These are phyloP conservation scores for Pagrus major DNA, from an alignment of 2,113 vertebrate genomes.

Conservation along the genomic window DNA sequence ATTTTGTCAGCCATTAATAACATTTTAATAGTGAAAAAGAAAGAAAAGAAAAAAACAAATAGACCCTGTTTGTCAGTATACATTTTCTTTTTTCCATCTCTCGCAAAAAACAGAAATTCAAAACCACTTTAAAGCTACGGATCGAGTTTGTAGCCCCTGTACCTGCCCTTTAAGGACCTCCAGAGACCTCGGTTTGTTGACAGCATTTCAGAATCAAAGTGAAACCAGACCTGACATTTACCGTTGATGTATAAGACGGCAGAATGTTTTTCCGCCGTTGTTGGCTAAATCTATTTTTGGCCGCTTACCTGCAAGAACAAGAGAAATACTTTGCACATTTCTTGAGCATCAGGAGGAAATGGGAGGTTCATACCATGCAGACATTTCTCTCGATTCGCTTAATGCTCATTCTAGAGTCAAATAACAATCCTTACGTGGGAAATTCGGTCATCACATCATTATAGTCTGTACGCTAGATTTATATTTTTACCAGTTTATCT, in stretches of 20 bases:
- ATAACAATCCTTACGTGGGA: background rate
- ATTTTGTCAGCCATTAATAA: too few species aligned
- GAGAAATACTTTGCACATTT: background rate
- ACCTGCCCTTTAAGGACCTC: background rate
- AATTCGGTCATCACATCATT: background rate
- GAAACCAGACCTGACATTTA: background rate
- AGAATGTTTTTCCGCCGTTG: background rate
- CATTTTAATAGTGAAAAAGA: too few species aligned
- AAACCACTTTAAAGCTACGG: background rate
- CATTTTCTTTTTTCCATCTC: too few species aligned
- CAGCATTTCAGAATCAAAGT: background rate
- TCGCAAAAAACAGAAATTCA: too few species aligned
- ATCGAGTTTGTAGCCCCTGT: background rate
- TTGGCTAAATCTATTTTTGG: background rate
- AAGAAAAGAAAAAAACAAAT: too few species aligned
- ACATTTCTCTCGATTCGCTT: background rate
- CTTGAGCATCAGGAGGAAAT: background rate
- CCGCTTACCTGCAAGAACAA: background rate
- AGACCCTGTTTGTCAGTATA: too few species aligned
- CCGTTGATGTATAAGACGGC: background rate
- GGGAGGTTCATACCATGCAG: too few species aligned
- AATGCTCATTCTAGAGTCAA: background rate
- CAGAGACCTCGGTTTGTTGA: background rate
- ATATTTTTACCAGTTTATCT: background rate
- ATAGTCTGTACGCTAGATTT: background rate